Percentiles rank a stretch among this genome's conserved stretches.
Evolutionary conservation across 2,797 vertebrate genomes (phyloP).

Genomic region (Xenops minutus): DNA sequence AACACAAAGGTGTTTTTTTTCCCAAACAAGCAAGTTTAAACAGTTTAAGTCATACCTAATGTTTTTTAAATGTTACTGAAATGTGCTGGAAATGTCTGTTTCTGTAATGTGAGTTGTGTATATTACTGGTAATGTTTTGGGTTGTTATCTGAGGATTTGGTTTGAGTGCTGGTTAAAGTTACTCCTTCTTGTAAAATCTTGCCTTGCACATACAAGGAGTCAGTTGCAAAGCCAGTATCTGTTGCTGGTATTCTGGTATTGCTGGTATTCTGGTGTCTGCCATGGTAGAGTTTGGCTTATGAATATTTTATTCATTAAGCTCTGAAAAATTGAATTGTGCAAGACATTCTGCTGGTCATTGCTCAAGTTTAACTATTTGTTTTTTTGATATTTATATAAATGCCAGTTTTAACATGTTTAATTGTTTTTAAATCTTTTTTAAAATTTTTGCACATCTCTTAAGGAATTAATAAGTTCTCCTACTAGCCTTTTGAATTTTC

Average conservation of each 20-base stretch:
- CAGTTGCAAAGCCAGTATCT: slow-evolving; percentile 43
- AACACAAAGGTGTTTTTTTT: slow-evolving; percentile 9
- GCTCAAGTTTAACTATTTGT: slow-evolving; percentile 61
- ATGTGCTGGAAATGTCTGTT: slow-evolving; percentile 48
- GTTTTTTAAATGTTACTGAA: slow-evolving; percentile 46
- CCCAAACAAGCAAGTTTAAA: slow-evolving; percentile 57
- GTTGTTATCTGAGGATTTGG: slow-evolving; percentile 54
- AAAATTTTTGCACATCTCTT: slow-evolving; percentile 75
- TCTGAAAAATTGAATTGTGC: slow-evolving; percentile 41
- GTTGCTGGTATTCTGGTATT: slow-evolving; percentile 37
- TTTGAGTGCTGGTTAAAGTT: slow-evolving; percentile 62
- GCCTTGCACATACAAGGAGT: slow-evolving; percentile 38
- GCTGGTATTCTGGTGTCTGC: slow-evolving; percentile 44
- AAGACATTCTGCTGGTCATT: slow-evolving; percentile 53
- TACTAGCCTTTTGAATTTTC: slow-evolving; percentile 68
- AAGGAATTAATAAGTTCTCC: slow-evolving; percentile 67
- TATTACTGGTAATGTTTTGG: slow-evolving; percentile 49
- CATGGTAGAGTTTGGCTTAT: slow-evolving; percentile 50
- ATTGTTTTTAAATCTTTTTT: slow-evolving; percentile 14
- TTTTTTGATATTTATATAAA: slow-evolving; percentile 76
- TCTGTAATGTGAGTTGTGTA: slow-evolving; percentile 54
- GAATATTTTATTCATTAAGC: slow-evolving; percentile 52
- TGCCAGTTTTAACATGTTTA: slow-evolving; percentile 74
- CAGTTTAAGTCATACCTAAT: slow-evolving; percentile 25
- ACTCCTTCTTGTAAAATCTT: slow-evolving; percentile 56